These are phyloP conservation scores for Myopa testacea DNA, from an alignment of 2,888 invertebrate genomes.

Conservation along the genomic window DNA sequence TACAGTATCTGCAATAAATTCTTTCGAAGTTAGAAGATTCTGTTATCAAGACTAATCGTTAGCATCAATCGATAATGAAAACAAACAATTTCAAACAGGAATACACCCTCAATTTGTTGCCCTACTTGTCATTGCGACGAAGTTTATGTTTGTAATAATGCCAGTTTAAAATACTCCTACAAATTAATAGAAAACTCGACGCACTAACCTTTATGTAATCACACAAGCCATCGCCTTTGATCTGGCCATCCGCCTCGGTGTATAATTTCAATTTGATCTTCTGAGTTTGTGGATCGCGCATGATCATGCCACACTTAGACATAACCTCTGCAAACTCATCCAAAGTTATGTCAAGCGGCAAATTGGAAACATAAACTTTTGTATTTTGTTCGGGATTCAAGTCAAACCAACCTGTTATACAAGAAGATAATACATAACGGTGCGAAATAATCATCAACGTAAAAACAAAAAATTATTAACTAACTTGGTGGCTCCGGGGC, in stretches of 20 bases:
- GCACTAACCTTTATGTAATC: conserved; percentile 88
- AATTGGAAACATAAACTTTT: conserved; percentile 94
- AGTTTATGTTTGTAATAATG: background rate
- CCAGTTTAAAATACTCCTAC: background rate
- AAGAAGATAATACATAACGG: conserved; percentile 39
- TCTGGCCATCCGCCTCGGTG: conserved; percentile 80
- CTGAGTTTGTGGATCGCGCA: conserved; percentile 83
- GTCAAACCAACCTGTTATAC: conserved; percentile 87
- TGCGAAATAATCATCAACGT: conserved; percentile 4
- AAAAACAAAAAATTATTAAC: conserved; percentile 39
- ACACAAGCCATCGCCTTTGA: conserved; percentile 97
- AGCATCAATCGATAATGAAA: too few species aligned
- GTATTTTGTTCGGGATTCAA: conserved; percentile 88
- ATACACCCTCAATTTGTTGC: too few species aligned
- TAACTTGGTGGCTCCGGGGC: conserved; percentile 70
- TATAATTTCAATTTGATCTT: conserved; percentile 94
- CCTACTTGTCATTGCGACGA: too few species aligned
- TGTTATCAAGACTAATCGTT: too few species aligned
- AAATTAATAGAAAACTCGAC: too few species aligned
- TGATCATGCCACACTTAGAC: conserved; percentile 95
- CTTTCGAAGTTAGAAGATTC: too few species aligned
- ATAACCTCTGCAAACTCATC: conserved; percentile 92
- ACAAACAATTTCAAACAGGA: too few species aligned
- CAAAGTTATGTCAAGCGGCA: conserved; percentile 89
- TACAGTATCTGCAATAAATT: too few species aligned